Evolutionary conservation across 2,888 invertebrate species (phyloP).

Genomic region (Cephus spinipes): DNA sequence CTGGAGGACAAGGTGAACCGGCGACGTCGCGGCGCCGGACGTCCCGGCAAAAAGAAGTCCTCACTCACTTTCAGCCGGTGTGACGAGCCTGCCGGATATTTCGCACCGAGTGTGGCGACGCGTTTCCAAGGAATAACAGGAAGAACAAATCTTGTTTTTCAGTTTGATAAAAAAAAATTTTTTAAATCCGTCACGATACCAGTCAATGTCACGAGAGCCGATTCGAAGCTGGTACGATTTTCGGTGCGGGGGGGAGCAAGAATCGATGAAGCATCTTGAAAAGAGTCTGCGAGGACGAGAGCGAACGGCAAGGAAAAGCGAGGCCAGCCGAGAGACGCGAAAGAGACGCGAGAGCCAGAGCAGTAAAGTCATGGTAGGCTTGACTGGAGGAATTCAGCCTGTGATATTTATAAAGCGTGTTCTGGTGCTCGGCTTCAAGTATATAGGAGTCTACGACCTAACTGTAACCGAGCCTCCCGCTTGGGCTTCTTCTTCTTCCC

Average conservation of each 20-base stretch:
- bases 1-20: not conserved
- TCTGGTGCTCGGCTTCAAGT: slow-evolving; percentile 21
- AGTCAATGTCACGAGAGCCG: not conserved
- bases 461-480: slow-evolving; percentile 36
- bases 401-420: slow-evolving; percentile 40
- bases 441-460: slow-evolving; percentile 32
- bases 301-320: too few relatives aligned
- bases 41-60: slow-evolving; percentile 37
- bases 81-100: slow-evolving; percentile 37
- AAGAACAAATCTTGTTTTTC: too few relatives aligned
- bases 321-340: not conserved
- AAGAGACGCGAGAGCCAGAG: slow-evolving; percentile 12
- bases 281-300: not conserved
- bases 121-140: not conserved
- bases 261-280: not conserved
- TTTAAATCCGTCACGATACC: too few relatives aligned
- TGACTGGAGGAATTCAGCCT: slow-evolving; percentile 40
- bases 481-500: slow-evolving; percentile 8
- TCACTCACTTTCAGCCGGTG: slow-evolving; percentile 55
- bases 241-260: not conserved
- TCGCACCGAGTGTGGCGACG: not conserved
- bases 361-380: slow-evolving; percentile 43
- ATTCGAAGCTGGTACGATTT: not conserved
- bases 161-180: not conserved
- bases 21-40: not conserved